Base-by-base conservation (phyloP, 2,888 invertebrate genomes). In the Hirtodrosophila cameraria region DNA sequence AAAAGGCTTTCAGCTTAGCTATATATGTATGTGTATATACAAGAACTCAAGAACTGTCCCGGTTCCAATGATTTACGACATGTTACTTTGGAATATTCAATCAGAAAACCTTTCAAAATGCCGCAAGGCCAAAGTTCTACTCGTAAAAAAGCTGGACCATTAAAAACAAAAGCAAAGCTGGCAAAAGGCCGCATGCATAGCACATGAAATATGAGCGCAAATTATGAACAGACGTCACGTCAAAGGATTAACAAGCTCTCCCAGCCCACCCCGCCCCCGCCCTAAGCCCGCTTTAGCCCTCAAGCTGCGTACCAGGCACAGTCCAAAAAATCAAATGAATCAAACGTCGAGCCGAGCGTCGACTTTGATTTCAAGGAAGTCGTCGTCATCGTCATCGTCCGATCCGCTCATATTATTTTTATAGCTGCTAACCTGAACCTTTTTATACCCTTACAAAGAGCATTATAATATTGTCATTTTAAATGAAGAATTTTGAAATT, bases 121-220 rank as follows among this genome's bases (percentile, higher is more conserved):
- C 82, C 82, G 82, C 82, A 86, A 86, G 82, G 82, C 80, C 85
- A 81, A 70, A 86, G 75, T 72, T 68, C 62, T 69, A 52, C 53
- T 60, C 64, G 23, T 57, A 64, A 57, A 64, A 57, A 65, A 65
- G 36, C 55, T 66, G 57, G 41, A 52, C 78, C 71, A 84, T 70
- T 70, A 74, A 74, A 64, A 46, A 20, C 20, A 41, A 49, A 39
- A 54, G 49, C 8, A 49, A 35, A 46, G 41, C 58, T 8, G 43
- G 50, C 52, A 55, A 70, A n/a, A 46, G 41, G 39, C 60, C 48
- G 50, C 57, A 52, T 67, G 55, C 60, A 76, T 60, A 60, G 55
- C 68, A 71, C 65, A 87, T 87, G 87, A 83, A 83, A 87, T 85
- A 87, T 85, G 86, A 83, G 76, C 79, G 72, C 78, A 87, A 83